Conservation (phyloP, 2,888 invertebrate genomes). For the Drosophila hamatofila region DNA sequence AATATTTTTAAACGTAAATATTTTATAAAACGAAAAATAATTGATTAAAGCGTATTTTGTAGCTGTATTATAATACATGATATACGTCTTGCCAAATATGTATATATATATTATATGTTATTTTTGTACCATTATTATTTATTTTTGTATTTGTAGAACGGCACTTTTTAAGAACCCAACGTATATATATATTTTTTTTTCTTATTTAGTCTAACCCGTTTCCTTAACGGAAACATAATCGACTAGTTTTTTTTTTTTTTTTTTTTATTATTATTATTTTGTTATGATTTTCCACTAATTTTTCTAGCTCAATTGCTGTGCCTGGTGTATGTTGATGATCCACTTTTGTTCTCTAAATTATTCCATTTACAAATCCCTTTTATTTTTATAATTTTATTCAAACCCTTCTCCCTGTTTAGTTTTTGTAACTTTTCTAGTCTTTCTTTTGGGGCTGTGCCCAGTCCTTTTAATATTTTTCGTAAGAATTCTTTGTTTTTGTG, state of each 20-base stretch:
- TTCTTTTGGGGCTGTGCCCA: neutral
- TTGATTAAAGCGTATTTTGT: constrained; percentile 58
- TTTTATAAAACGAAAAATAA: constrained; percentile 36
- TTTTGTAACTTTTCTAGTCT: constrained; percentile 16
- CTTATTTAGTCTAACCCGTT: constrained; percentile 49
- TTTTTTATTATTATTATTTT: constrained; percentile 11
- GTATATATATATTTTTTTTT: constrained; percentile 9
- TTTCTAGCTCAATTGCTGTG: constrained; percentile 71
- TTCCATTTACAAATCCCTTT: constrained; percentile 6
- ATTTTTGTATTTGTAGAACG: constrained; percentile 76
- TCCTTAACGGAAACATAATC: constrained; percentile 46
- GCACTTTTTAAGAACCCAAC: constrained; percentile 53
- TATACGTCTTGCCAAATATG: constrained; percentile 29
- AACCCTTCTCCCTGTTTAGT: constrained; percentile 18
- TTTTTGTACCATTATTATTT: constrained; percentile 35
- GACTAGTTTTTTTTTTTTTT: constrained; percentile 4
- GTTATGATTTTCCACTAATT: constrained; percentile 51
- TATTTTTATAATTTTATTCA: constrained; percentile 15
- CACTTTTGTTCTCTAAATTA: constrained; percentile 29
- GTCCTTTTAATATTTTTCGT: constrained; percentile 44
- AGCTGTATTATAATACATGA: constrained; percentile 50
- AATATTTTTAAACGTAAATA: constrained; percentile 40
- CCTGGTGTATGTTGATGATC: constrained; percentile 69
- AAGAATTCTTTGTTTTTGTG: constrained; percentile 50
- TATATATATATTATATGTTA: constrained; percentile 28